A percentile compares a stretch with the other conserved stretches of the same genome.
These are phyloP conservation scores for Calyptommatus sinebrachiatus DNA, from an alignment of 2,113 vertebrate genomes.

Conservation along the genomic window DNA sequence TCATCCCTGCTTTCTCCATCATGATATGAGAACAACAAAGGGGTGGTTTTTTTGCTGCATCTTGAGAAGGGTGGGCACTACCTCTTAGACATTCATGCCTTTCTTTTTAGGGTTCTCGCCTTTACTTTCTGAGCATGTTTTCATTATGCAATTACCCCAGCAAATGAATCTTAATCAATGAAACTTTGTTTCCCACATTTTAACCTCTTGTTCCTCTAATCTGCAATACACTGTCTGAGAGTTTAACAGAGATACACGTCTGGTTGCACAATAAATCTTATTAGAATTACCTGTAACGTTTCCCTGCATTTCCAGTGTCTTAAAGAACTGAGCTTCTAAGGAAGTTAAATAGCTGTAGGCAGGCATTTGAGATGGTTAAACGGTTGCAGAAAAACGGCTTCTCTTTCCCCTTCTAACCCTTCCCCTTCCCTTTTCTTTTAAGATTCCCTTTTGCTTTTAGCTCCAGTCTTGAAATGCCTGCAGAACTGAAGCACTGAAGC, in stretches of 20 bases:
- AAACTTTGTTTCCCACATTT: no score
- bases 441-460: constrained; percentile 22
- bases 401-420: no score
- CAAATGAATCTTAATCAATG: neutral
- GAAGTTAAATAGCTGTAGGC: rapidly evolving
- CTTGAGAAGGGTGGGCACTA: neutral
- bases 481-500: constrained; percentile 49
- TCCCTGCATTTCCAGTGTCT: neutral
- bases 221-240: rapidly evolving
- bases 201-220: neutral
- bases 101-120: neutral
- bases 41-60: neutral
- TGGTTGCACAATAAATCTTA: neutral
- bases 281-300: neutral
- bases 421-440: neutral
- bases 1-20: no score
- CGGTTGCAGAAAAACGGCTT: neutral
- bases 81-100: neutral
- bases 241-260: neutral
- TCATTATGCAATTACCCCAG: neutral
- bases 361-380: rapidly evolving
- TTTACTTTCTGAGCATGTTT: no score
- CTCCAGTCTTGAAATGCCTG: constrained; percentile 7
- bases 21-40: no score
- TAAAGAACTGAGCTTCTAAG: neutral